A percentile compares a stretch with the other conserved stretches of the same genome.
Conservation (phyloP, 2,797 vertebrate species). For the Thaleichthys pacificus region DNA sequence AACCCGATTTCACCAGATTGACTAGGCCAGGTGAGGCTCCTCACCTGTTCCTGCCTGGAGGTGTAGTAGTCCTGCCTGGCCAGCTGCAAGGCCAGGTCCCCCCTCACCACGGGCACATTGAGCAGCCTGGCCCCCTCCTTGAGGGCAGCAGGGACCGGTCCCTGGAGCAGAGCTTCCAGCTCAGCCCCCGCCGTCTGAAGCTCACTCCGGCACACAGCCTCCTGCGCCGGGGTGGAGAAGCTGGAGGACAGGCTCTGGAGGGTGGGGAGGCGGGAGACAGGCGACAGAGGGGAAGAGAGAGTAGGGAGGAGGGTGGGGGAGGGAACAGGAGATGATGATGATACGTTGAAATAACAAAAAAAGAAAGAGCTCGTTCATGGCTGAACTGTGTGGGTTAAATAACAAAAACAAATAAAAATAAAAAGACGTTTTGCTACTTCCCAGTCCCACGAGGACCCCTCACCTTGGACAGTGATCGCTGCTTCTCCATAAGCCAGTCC, state of each 20-base stretch:
- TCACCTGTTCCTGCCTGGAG: constrained; percentile 78
- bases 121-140: constrained; percentile 80
- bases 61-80: constrained; percentile 80
- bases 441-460: constrained; percentile 9
- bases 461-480: constrained; percentile 68
- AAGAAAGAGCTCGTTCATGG: background rate
- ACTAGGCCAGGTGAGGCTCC: too few relatives aligned
- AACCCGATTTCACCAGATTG: background rate
- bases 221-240: constrained; percentile 45
- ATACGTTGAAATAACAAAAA: background rate
- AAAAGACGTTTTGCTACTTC: background rate
- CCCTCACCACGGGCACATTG: constrained; percentile 81
- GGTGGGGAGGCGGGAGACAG: background rate
- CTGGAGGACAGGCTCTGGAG: constrained; percentile 52
- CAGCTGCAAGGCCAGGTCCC: constrained; percentile 81
- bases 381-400: too few relatives aligned
- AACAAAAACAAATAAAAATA: background rate
- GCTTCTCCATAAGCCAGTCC: constrained; percentile 77
- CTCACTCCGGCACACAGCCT: constrained; percentile 74
- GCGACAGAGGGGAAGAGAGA: background rate
- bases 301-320: background rate
- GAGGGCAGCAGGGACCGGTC: constrained; percentile 77
- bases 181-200: constrained; percentile 78
- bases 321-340: background rate
- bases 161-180: constrained; percentile 73